Evolutionary conservation across 1,140 invertebrate genomes (phyloP), one percentile per base, ranked within the genome.

Genomic region (Drosophila albomicans): DNA sequence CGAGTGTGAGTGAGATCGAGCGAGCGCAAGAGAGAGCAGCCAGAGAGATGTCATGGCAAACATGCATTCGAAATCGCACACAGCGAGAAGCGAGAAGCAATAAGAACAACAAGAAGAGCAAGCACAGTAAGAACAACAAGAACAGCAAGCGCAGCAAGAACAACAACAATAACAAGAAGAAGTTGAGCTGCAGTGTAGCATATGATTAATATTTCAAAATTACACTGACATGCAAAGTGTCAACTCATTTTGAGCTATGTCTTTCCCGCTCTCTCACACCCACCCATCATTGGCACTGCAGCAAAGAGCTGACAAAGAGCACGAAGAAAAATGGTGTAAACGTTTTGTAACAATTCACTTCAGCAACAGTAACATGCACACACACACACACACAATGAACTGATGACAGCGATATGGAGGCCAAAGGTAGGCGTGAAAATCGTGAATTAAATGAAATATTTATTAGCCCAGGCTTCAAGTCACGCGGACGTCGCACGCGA

Each of bases 171-270:
- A 30, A 3, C 13, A 16, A 56, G 30, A 38, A 35, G 15, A 3
- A 38, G 32, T 16, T 7, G 41, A 43, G 41, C 41, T 64, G 75
- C 69, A 48, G 54, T 82, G 79, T 70, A 75, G 80, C 78, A 73
- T 89, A 68, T 89, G 81, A 89, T 89, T 89, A 89, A 89, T 89
- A 89, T 89, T 89, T 89, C 81, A 89, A 89, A 89, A 89, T 89
- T 89, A 85, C 81, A 88, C 80, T 80, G 86, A 89, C 85, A 88
- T 88, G 85, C 85, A 85, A 89, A 88, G 85, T 89, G 85, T 89
- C 85, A 89, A 89, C 85, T 89, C 85, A 89, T 81, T 89, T 76
- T 58, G 78, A 79, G 71, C 43, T 78, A 81, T 73, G 68, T 67
- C 79, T 51, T 46, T 15, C 8, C 28, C 13, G 13, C 48, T 11